phyloP scores from a whole-genome alignment of 2,113 vertebrate genomes.

The Tretioscincus oriximinensis region DNA sequence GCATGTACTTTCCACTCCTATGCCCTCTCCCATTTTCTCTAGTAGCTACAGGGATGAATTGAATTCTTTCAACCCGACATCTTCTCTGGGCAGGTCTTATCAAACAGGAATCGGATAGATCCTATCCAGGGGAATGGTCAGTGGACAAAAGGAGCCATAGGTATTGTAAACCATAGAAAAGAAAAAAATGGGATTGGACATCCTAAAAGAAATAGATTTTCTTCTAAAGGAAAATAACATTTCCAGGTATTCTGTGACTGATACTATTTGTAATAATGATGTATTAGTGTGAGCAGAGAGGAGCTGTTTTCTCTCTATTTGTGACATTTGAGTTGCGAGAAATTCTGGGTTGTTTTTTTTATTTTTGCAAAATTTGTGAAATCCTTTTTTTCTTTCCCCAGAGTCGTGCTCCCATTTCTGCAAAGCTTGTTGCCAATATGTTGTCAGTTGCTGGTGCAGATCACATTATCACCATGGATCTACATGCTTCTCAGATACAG shows the following conservation, averaged over 20 bases:
- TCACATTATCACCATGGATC: constrained; percentile 98
- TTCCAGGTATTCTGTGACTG: neutral
- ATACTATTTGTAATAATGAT: neutral
- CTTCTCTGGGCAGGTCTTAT: no score
- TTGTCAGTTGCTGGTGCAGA: constrained; percentile 92
- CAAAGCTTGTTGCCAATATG: constrained; percentile 97
- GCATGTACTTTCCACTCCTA: no score
- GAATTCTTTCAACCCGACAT: no score
- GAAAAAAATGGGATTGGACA: neutral
- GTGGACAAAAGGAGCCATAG: neutral
- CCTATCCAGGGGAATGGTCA: neutral
- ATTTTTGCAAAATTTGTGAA: constrained; percentile 18
- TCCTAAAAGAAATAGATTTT: neutral
- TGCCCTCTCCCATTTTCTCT: no score
- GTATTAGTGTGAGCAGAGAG: constrained; percentile 1
- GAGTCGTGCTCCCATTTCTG: constrained; percentile 95
- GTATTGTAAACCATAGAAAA: neutral
- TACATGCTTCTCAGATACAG: constrained; percentile 97
- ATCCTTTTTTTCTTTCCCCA: constrained; percentile 63
- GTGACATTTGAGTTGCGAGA: neutral
- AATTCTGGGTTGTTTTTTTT: neutral
- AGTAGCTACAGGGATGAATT: neutral
- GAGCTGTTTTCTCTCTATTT: neutral
- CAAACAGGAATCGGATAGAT: neutral
- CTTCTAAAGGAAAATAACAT: neutral